These are phyloP conservation scores for Pristionchus arcanus DNA, from an alignment of 2,888 invertebrate species.

Conservation along the genomic window DNA sequence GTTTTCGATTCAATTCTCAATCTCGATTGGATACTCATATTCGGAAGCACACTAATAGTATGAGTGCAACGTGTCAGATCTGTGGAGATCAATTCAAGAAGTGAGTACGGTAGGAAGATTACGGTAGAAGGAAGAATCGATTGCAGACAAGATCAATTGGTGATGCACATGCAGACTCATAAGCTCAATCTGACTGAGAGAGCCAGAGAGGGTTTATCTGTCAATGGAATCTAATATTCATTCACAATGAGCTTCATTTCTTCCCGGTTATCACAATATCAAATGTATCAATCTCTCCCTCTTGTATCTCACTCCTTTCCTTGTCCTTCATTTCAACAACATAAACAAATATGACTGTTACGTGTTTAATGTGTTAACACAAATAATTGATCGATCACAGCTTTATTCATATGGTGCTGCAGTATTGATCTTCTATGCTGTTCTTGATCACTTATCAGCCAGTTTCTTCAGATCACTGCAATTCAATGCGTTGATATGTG, in stretches of 20 bases:
- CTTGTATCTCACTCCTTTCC: no score
- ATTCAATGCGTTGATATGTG: neutral
- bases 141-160: slow-evolving; percentile 42
- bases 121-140: no score
- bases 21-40: slow-evolving; percentile 40
- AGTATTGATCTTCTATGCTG: slow-evolving; percentile 23
- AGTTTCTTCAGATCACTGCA: slow-evolving; percentile 53
- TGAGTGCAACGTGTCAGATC: slow-evolving; percentile 39
- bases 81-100: slow-evolving; percentile 34
- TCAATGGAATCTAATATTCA: neutral
- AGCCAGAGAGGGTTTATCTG: neutral
- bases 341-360: no score
- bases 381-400: slow-evolving; percentile 3
- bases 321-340: no score
- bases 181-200: slow-evolving; percentile 14
- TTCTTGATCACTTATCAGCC: slow-evolving; percentile 24
- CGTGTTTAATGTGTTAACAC: neutral
- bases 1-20: slow-evolving; percentile 44
- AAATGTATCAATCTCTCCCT: neutral
- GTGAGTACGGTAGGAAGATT: neutral
- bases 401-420: slow-evolving; percentile 42
- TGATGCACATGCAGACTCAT: slow-evolving; percentile 20
- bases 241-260: neutral
- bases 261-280: neutral
- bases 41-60: slow-evolving; percentile 11